Evolutionary conservation across 2,797 vertebrate genomes (phyloP).

Genomic region (Phaenicophaeus curvirostris): DNA sequence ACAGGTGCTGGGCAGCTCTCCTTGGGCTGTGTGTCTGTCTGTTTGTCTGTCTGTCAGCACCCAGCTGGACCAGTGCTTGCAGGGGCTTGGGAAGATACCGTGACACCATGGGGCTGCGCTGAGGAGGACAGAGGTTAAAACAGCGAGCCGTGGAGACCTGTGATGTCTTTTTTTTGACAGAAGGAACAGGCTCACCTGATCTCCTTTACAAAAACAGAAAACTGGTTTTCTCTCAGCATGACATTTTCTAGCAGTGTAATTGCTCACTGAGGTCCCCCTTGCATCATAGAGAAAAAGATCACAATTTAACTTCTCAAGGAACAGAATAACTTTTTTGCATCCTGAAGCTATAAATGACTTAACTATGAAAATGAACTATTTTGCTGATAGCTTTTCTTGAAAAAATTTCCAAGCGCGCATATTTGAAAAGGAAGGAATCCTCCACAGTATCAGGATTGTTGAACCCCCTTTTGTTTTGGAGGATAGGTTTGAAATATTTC

Average conservation of each 20-base stretch:
- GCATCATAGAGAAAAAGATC: neutral
- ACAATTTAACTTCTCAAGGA: neutral
- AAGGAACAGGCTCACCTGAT: neutral
- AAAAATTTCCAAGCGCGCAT: neutral
- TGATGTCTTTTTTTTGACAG: too few species aligned
- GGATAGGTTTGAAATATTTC: neutral
- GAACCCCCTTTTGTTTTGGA: neutral
- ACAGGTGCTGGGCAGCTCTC: fast-evolving
- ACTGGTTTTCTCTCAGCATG: neutral
- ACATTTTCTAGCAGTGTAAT: neutral
- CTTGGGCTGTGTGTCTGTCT: too few species aligned
- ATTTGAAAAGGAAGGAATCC: neutral
- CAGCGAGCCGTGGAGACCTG: too few species aligned
- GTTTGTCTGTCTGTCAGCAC: too few species aligned
- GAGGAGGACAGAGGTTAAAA: too few species aligned
- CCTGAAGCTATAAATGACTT: neutral
- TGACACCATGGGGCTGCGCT: too few species aligned
- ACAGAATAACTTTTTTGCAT: neutral
- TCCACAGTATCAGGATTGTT: neutral
- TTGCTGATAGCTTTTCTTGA: neutral
- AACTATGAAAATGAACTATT: neutral
- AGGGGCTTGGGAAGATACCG: too few species aligned
- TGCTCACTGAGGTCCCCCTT: neutral
- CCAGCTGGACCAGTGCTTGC: too few species aligned
- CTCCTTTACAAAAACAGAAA: neutral